phyloP scores from a whole-genome alignment of 2,888 invertebrate species.

The Heliconius aoede region DNA sequence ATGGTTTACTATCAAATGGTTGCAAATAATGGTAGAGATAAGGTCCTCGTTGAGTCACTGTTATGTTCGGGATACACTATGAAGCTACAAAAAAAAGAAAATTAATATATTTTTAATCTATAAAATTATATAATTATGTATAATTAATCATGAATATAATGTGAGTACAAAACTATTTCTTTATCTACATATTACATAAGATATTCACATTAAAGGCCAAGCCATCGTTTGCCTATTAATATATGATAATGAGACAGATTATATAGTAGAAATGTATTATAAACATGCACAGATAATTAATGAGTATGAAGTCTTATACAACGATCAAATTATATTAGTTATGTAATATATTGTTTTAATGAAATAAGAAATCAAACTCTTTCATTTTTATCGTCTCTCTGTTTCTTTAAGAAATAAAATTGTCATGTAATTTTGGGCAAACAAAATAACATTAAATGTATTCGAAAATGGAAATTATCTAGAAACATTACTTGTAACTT shows the following conservation, averaged over 20 bases:
- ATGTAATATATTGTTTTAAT: neutral
- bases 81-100: no score
- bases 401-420: no score
- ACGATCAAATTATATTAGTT: neutral
- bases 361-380: neutral
- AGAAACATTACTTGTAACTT: no score
- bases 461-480: no score
- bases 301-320: neutral
- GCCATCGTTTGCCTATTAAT: constrained; percentile 12
- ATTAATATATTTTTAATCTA: neutral
- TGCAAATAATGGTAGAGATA: constrained; percentile 3
- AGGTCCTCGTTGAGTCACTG: neutral
- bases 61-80: no score
- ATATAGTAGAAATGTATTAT: constrained; percentile 9
- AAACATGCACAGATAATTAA: constrained; percentile 11
- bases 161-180: neutral
- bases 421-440: no score
- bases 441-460: no score
- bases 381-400: neutral
- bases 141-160: neutral
- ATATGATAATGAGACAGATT: constrained; percentile 10
- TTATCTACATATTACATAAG: constrained; percentile 1
- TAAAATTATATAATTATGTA: neutral
- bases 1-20: constrained; percentile 4
- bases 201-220: neutral